Evolutionary conservation across 2,888 invertebrate species (phyloP), one percentile per base, ranked within the genome.

Genomic region (Xestia ashworthii): DNA sequence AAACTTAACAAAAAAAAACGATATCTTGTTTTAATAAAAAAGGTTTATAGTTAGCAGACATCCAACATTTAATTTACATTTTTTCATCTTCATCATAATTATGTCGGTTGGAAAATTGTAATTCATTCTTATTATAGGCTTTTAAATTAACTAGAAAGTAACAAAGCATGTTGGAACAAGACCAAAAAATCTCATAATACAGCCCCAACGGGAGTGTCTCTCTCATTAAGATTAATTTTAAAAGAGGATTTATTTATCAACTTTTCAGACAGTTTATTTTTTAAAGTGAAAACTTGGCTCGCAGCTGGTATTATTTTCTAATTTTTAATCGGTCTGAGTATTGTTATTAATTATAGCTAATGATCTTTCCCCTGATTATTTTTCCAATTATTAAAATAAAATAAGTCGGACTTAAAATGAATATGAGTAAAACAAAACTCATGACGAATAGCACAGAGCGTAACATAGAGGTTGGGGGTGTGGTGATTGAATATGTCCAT

Each of bases 61-160:
- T 5, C 9, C 22, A 50, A 69, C 66, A 74, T 80, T 70, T 1
- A 67, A 74, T 80, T 71, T 58, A 67, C 32, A 53, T 68, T 80
- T 64, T 80, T 65, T 3, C 41, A 58, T 25, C 8, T 81, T 73
- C 19, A 81, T 81, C 50, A 81, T 65, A 75, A 65, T 75, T 65
- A 38, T 41, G 32, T 8, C 4, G 8, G 38, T 62, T 50, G 44
- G 5, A 25, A 71, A 62, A 81, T 44, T 60, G 1, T 65, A 72
- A 76, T 76, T 86, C 16, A 76, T 83, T 76, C 64, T 71, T 71
- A 83, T 80, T 83, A n/a, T n/a, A 86, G 48, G 48, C 72, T 71
- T 82, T 71, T 65, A 73, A 64, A 74, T 84, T 60, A 86, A 58
- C 48, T 80, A 22, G 62, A 80, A 80, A 86, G 86, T 83, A 83